Evolutionary conservation across 2,888 invertebrate genomes (phyloP), one percentile per base, ranked within the genome.

Genomic region (Dryocosmus kuriphilus): DNA sequence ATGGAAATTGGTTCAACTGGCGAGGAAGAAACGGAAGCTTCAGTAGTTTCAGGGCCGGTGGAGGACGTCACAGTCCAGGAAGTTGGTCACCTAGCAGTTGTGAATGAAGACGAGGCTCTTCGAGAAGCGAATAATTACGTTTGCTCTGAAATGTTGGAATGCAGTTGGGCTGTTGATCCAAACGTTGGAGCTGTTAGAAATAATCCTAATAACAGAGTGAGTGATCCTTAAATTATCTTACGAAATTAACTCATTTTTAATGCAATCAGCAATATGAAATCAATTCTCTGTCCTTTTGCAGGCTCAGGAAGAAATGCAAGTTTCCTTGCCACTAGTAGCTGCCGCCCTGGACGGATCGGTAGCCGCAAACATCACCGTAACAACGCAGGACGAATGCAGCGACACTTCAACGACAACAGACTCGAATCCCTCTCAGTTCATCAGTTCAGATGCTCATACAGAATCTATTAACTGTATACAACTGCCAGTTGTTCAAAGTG

Each of bases 51-150:
- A 9, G 85, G 85, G 62, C 24, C 81, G 1, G 82, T 82, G 16
- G 77, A 79, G 19, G 71, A 71, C 11, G 46, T 46, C 41, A 19
- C 27, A 46, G 81, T 83, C 30, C 86, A 85, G 63, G 87, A 85
- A 78, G 83, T 87, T 38, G 85, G 82, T 11, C 84, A 86, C 77
- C 86, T 89, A 82, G 91, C 90, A 77, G 90, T 88, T n/a, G 92
- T 91, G 55, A 92, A 91, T 55, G 93, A 93, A 78, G 93, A 93
- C 76, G 93, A 93, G 85, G 93, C 92, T 85, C 95, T 96, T 84
- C 94, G 95, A 78, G 96, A 96, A 92, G 96, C 96, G n/a, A 96
- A 96, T 88, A 96, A 95, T 87, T 96, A 95, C 88, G 95, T 96
- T 77, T 92, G 96, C 84, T 90, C 90, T 0, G 91, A 91, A 83